Evolutionary conservation across 2,113 vertebrate genomes (phyloP).

Genomic region (Caranx ignobilis): DNA sequence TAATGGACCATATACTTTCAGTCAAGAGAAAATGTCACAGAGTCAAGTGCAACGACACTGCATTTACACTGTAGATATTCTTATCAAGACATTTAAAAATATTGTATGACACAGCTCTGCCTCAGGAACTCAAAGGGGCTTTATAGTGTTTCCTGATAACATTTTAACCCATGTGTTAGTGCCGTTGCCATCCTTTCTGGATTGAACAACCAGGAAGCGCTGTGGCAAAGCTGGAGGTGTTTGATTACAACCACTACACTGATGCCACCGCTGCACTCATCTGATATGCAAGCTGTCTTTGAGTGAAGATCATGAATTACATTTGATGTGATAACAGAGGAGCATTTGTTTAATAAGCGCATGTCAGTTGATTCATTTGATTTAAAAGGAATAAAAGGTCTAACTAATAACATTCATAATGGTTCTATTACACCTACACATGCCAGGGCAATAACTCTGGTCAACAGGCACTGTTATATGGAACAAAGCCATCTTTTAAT

Average conservation of each 20-base stretch:
- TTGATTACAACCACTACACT: not conserved
- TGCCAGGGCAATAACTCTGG: constrained; percentile 18
- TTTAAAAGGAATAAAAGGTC: not conserved
- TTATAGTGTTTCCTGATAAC: not conserved
- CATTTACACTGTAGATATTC: not conserved
- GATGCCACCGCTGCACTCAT: not conserved
- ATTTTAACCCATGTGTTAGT: not conserved
- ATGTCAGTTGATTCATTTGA: not conserved
- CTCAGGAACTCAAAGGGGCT: not conserved
- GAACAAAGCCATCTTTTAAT: constrained; percentile 6
- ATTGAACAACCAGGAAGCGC: not conserved
- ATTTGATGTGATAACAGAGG: not conserved
- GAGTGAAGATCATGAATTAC: not conserved
- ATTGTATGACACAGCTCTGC: not conserved
- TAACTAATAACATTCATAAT: constrained; percentile 10
- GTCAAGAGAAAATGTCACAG: constrained; percentile 4
- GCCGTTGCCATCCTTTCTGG: not conserved
- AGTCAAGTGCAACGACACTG: not conserved
- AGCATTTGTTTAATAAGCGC: not conserved
- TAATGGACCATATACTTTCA: not conserved
- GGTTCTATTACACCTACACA: constrained; percentile 6
- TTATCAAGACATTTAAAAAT: not conserved
- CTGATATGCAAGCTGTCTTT: not conserved
- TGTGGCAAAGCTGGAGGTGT: not conserved
- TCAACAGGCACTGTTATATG: constrained; percentile 17